Conservation (phyloP, 2,797 vertebrate genomes). For the Neopelma chrysocephalum region DNA sequence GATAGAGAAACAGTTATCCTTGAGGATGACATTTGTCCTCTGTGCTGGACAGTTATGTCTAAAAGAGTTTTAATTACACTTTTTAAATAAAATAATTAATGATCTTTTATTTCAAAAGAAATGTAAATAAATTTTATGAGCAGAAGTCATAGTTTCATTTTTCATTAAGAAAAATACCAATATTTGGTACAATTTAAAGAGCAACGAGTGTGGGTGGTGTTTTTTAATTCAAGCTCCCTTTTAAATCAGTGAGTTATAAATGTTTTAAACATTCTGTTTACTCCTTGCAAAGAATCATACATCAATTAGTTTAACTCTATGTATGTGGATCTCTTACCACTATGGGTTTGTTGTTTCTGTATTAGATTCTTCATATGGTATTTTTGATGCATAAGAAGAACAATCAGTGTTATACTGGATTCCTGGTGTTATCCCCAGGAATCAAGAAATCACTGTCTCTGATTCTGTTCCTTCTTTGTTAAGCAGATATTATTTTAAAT, state of each 20-base stretch:
- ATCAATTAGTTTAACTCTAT: not conserved
- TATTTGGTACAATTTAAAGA: not conserved
- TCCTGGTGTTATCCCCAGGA: not conserved
- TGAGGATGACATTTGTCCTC: not conserved
- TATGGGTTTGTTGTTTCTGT: not conserved
- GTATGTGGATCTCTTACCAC: not conserved
- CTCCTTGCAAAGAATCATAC: not conserved
- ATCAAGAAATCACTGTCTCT: not conserved
- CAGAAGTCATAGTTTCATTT: not conserved
- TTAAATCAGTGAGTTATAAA: not conserved
- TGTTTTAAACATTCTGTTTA: not conserved
- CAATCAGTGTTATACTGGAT: not conserved
- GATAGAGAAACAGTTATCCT: not conserved
- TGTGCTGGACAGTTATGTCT: not conserved
- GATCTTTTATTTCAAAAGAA: not conserved
- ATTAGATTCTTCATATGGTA: not conserved
- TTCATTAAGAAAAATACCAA: not conserved
- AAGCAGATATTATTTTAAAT: conserved; percentile 95
- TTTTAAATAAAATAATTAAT: not conserved
- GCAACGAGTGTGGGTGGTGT: accelerated
- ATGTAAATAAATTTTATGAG: not conserved
- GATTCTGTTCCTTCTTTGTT: conserved; percentile 48
- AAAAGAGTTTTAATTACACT: not conserved
- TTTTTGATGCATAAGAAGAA: not conserved
- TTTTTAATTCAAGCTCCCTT: not conserved